Evolutionary conservation across 2,888 invertebrate species (phyloP), one percentile per base, ranked within the genome.

Genomic region (Andrena dorsata): DNA sequence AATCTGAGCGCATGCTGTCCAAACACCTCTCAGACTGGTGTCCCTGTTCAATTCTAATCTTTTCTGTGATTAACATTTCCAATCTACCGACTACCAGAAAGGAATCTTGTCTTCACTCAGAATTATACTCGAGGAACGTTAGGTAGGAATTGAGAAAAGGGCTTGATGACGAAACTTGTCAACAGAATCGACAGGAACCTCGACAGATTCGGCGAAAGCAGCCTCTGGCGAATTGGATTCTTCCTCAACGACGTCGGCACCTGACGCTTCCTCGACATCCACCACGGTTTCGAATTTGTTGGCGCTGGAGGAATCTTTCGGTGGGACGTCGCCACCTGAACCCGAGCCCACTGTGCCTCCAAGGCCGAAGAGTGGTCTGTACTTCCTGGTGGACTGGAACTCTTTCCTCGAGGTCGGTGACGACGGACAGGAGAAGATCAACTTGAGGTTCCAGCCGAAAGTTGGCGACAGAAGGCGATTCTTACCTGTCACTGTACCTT

Each of bases 321-420:
- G 97, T 47, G 97, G 96, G 28, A 95, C 94, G 61, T 41, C 41
- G 13, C 95, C 96, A 1, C 93, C 94, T 83, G 95, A 95, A 16
- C 95, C 96, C 0, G 96, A 96, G 89, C 95, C 96, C 2, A 95
- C 95, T 20, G 90, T 96, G 32, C 96, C 97, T 5, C 95, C 96
- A 0, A 96, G 96, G 53, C 95, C 95, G 87, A 96, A 95, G 89
- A 97, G 96, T 80, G 98, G 98, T 0, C 96, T 98, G 86, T 98
- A 98, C 92, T 98, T 97, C 94, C 95, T 98, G 91, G 95, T 97
- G 7, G 98, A 98, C 91, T 97, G 97, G 97, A 98, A 98, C 91
- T 96, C 97, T 72, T 98, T 98, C 91, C 94, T 98, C 23, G 97
- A 97, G 94, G 97, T 98, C 3, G 98, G 97, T 13, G 95, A 96